These are phyloP conservation scores for Harlomillsia oculata DNA, from an alignment of 1,140 invertebrate species.

Conservation along the genomic window DNA sequence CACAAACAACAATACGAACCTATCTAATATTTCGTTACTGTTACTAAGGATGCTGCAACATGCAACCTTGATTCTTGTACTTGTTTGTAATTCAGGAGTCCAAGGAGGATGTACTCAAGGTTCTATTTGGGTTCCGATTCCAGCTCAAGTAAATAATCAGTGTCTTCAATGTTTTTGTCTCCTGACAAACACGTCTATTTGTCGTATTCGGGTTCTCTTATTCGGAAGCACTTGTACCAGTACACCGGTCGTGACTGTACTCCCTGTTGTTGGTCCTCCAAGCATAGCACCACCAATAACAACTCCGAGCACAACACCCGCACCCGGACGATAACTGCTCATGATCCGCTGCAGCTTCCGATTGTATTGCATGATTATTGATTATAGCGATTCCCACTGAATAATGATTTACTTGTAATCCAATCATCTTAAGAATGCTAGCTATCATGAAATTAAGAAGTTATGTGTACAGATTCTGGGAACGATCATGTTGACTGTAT, in stretches of 20 bases:
- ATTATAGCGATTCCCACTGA: too few species aligned
- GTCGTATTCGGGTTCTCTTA: constrained; percentile 1
- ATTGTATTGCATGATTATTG: too few species aligned
- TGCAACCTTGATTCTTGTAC: not conserved
- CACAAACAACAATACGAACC: not conserved
- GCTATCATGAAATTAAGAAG: too few species aligned
- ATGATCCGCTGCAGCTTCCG: too few species aligned
- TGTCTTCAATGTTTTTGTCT: constrained; percentile 25
- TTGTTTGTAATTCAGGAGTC: constrained; percentile 5
- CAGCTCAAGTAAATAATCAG: constrained; percentile 9
- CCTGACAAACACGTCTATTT: constrained; percentile 10
- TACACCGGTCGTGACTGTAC: not conserved
- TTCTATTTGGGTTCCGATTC: constrained; percentile 8
- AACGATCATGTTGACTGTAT: too few species aligned
- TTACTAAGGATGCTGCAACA: not conserved
- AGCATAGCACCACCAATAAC: constrained; percentile 1
- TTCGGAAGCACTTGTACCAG: not conserved
- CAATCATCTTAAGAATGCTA: too few species aligned
- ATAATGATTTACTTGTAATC: too few species aligned
- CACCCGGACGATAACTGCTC: not conserved
- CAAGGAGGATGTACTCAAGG: constrained; percentile 12
- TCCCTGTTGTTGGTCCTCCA: not conserved
- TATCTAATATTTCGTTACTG: not conserved
- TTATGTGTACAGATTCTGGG: too few species aligned
- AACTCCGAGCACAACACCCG: too few species aligned